Conservation (phyloP, 2,888 invertebrate species). For the Lepidochitona cinerea region DNA sequence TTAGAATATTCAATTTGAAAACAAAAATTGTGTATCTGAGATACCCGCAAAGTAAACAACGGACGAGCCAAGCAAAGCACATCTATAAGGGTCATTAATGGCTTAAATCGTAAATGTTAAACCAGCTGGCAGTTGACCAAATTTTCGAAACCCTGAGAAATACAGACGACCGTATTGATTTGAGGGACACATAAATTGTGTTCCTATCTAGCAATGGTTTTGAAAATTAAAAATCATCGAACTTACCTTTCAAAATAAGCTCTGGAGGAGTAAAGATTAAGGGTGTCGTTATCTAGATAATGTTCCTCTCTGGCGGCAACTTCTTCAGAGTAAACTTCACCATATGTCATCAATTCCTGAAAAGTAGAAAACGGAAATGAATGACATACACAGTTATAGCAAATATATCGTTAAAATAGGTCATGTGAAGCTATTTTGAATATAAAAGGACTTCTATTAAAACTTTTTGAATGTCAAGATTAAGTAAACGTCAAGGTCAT, state of each 20-base stretch:
- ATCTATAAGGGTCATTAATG: no score
- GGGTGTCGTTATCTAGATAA: slow-evolving; percentile 1
- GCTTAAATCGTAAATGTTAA: no score
- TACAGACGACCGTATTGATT: no score
- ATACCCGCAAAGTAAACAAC: no score
- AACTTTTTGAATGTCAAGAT: neutral
- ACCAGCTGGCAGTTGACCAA: no score
- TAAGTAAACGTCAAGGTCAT: neutral
- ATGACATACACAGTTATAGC: neutral
- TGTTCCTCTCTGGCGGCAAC: slow-evolving; percentile 31
- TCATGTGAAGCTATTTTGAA: neutral
- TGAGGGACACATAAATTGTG: no score
- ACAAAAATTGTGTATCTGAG: no score
- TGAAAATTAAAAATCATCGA: no score
- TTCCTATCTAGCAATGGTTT: no score
- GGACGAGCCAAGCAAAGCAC: no score
- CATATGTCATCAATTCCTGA: slow-evolving; percentile 54
- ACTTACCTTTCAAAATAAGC: slow-evolving; percentile 62
- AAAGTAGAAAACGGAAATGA: neutral
- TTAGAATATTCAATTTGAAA: no score
- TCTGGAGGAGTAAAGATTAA: slow-evolving; percentile 45
- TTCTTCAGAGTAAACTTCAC: slow-evolving; percentile 45
- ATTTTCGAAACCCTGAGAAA: no score
- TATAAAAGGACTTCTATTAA: neutral
- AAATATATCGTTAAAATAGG: neutral